These are phyloP conservation scores for Menura novaehollandiae DNA, from an alignment of 2,113 vertebrate genomes.

Conservation along the genomic window DNA sequence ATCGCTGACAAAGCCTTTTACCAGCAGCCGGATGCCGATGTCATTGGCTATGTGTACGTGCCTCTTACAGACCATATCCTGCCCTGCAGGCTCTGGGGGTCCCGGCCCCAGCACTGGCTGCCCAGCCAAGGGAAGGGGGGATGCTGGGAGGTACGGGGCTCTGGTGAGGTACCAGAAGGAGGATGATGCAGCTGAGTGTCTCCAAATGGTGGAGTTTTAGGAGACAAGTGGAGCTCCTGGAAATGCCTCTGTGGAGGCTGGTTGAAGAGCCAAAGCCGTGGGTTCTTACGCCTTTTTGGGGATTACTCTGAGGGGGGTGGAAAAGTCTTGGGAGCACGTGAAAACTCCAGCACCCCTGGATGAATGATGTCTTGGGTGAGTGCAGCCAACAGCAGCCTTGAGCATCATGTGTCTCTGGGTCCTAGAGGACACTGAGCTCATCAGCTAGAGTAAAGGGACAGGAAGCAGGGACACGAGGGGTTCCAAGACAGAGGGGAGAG, in stretches of 20 bases:
- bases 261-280: not conserved
- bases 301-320: not conserved
- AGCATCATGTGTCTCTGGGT: not conserved
- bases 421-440: not conserved
- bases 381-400: not conserved
- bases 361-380: not conserved
- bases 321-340: not conserved
- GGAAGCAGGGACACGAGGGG: not conserved
- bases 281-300: not conserved
- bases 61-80: slow-evolving; percentile 45
- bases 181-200: not conserved
- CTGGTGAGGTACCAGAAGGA: not conserved
- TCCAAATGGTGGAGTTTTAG: not conserved
- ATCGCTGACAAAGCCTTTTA: slow-evolving; percentile 99
- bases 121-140: not conserved
- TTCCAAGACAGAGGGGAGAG: not conserved
- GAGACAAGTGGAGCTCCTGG: not conserved
- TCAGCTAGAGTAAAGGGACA: not conserved
- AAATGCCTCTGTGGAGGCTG: not conserved
- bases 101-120: not conserved
- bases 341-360: not conserved
- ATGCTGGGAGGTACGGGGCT: not conserved
- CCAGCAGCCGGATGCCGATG: slow-evolving; percentile 97
- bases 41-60: slow-evolving; percentile 99
- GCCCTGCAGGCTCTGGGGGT: not conserved